These are phyloP conservation scores for Periophthalmus magnuspinnatus DNA, from an alignment of 2,797 vertebrate species.

Conservation along the genomic window DNA sequence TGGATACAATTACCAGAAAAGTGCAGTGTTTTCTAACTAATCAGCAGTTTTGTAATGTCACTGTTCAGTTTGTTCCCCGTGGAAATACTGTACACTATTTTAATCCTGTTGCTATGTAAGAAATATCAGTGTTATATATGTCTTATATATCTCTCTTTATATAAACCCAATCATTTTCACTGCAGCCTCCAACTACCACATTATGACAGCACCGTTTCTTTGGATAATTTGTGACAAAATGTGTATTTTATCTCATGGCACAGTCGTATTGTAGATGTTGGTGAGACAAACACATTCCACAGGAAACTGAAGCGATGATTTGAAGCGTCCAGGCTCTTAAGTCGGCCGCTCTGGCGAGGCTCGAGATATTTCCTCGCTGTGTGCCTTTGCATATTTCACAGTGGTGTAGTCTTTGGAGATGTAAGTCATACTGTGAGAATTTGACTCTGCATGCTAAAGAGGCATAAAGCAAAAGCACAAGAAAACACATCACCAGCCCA, in stretches of 20 bases:
- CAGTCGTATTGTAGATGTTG: constrained; percentile 21
- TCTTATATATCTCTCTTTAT: constrained; percentile 8
- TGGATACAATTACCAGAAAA: too few species aligned
- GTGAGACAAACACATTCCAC: constrained; percentile 40
- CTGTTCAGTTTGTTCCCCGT: neutral
- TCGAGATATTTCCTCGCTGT: constrained; percentile 60
- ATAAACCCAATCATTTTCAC: constrained; percentile 19
- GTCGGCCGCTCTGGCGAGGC: constrained; percentile 48
- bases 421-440: constrained; percentile 65
- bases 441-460: constrained; percentile 73
- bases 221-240: neutral
- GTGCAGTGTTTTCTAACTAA: too few species aligned
- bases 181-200: constrained; percentile 8
- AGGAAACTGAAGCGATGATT: constrained; percentile 51
- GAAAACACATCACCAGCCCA: constrained; percentile 64
- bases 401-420: constrained; percentile 65
- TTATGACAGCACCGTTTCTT: neutral
- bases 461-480: constrained; percentile 48
- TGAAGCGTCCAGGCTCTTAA: constrained; percentile 53
- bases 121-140: neutral
- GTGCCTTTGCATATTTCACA: constrained; percentile 71
- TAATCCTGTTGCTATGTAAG: constrained; percentile 24
- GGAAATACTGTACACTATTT: constrained; percentile 7
- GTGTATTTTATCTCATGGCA: neutral
- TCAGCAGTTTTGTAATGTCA: neutral